Evolutionary conservation across 2,113 vertebrate genomes (phyloP).

Genomic region (Salvelinus sp.): DNA sequence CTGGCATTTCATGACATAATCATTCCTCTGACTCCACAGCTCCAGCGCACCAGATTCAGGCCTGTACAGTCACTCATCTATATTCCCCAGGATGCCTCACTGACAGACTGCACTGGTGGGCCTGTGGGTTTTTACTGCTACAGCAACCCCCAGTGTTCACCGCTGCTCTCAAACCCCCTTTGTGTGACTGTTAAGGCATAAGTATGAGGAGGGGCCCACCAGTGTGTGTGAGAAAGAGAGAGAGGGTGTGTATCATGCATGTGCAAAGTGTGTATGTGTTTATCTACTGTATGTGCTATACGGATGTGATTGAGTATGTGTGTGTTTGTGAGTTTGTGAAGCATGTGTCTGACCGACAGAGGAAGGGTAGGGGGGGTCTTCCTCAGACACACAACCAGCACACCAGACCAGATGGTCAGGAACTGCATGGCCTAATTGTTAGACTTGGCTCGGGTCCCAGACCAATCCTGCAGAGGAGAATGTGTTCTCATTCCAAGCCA

Average conservation of each 20-base stretch:
- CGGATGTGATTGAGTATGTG: not conserved
- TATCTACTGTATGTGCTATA: not conserved
- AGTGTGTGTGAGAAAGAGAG: not conserved
- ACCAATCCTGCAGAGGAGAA: conserved; percentile 18
- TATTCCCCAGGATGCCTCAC: not conserved
- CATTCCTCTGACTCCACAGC: conserved; percentile 16
- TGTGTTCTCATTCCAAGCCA: conserved; percentile 21
- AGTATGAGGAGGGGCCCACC: not conserved
- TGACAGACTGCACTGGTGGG: not conserved
- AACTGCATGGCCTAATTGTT: conserved; percentile 35
- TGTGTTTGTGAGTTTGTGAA: not conserved
- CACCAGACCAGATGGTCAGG: conserved; percentile 47
- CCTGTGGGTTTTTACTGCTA: not conserved
- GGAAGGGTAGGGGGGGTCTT: not conserved
- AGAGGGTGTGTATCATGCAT: not conserved
- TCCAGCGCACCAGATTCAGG: conserved; percentile 14
- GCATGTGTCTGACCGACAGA: not conserved
- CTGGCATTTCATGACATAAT: conserved; percentile 38
- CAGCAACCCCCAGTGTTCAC: not conserved
- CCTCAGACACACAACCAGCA: conserved; percentile 13
- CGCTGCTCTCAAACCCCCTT: not conserved
- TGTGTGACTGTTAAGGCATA: not conserved
- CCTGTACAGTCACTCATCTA: not conserved
- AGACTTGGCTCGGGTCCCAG: conserved; percentile 39
- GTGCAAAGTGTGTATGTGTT: not conserved